A percentile compares a stretch with the other conserved stretches of the same genome.
These are phyloP conservation scores for Drosophila quinaria DNA, from an alignment of 2,888 invertebrate species.

Conservation along the genomic window DNA sequence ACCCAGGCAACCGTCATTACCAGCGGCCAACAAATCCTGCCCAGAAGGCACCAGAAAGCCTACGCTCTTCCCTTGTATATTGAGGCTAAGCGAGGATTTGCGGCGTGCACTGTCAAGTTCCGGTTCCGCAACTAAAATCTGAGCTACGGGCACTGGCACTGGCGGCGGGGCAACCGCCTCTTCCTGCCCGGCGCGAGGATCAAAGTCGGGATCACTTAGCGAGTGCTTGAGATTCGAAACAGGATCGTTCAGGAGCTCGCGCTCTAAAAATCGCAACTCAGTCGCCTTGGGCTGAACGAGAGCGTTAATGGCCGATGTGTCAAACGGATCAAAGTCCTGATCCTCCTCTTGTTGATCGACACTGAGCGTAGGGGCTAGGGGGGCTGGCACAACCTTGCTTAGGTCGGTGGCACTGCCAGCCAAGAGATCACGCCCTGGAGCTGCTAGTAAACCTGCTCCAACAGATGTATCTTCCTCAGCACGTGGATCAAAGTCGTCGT, in stretches of 20 bases:
- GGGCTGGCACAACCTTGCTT: conserved; percentile 89
- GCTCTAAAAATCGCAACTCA: conserved; percentile 92
- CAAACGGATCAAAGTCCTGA: conserved; percentile 91
- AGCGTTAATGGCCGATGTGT: conserved; percentile 91
- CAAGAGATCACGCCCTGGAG: conserved; percentile 88
- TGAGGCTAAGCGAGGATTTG: conserved; percentile 88
- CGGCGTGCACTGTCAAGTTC: conserved; percentile 85
- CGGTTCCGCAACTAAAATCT: conserved; percentile 24
- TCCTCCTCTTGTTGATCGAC: conserved; percentile 85
- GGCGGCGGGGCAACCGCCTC: conserved; percentile 41
- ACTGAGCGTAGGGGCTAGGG: conserved; percentile 88
- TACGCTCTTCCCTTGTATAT: conserved; percentile 87
- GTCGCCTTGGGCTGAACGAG: conserved; percentile 91
- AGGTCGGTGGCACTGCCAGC: conserved; percentile 92
- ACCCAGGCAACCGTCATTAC: conserved; percentile 86
- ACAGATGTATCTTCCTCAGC: conserved; percentile 87
- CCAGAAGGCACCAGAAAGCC: conserved; percentile 88
- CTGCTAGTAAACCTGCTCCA: conserved; percentile 53
- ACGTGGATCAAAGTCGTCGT: conserved; percentile 88
- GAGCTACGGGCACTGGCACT: conserved; percentile 12
- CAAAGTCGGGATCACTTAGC: conserved; percentile 92
- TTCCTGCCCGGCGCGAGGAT: conserved; percentile 89
- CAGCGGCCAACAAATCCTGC: conserved; percentile 87
- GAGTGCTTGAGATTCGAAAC: conserved; percentile 86
- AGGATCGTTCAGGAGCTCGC: conserved; percentile 89